Conservation (phyloP, 2,113 vertebrate species). For the Puntigrus tetrazona region DNA sequence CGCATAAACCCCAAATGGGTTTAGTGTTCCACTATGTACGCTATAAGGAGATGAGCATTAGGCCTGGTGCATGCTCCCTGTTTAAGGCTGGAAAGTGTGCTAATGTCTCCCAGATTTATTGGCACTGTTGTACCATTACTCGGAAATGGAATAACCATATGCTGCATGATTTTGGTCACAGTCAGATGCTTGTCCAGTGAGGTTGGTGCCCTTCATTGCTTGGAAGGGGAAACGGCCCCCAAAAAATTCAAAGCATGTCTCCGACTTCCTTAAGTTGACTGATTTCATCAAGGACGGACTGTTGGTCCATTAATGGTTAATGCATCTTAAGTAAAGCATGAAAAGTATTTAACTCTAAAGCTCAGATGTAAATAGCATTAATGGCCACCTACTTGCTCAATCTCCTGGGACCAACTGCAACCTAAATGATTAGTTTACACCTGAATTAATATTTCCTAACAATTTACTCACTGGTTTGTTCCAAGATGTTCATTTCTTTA, state of each 20-base stretch:
- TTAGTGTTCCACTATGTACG: conserved; percentile 31
- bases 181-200: conserved; percentile 50
- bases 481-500: too few species aligned
- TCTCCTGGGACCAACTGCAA: neutral
- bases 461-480: too few species aligned
- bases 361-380: neutral
- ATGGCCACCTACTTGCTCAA: neutral
- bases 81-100: conserved; percentile 41
- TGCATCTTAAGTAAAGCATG: conserved; percentile 4
- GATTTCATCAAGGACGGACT: neutral
- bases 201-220: conserved; percentile 28
- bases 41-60: conserved; percentile 30
- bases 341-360: neutral
- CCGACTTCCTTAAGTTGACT: neutral
- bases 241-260: conserved; percentile 24
- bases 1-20: conserved; percentile 37
- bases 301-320: conserved; percentile 12
- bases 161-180: conserved; percentile 54
- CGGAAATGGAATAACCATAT: conserved; percentile 57
- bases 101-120: conserved; percentile 60
- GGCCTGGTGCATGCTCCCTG: conserved; percentile 34
- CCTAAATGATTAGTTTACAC: neutral
- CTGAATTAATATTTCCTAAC: neutral
- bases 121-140: conserved; percentile 43
- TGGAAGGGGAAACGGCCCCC: conserved; percentile 14